Evolutionary conservation across 2,888 invertebrate species (phyloP), one percentile per base, ranked within the genome.

Genomic region (Furcula furcula): DNA sequence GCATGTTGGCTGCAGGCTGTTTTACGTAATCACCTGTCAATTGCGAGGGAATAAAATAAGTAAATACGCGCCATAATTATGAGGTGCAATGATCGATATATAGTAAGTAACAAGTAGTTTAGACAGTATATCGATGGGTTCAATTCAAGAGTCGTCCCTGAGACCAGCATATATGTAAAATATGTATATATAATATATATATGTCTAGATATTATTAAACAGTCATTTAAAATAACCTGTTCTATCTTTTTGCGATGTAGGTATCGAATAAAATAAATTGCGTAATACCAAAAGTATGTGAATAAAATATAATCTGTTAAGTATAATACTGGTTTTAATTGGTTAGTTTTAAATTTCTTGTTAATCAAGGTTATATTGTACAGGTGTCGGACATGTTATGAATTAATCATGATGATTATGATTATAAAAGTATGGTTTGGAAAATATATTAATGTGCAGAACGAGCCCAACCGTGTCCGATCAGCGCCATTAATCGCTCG

Each of bases 11-110:
- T 62, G 68, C 38, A 55, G 56, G 59, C 64, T 69, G 63, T 60
- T 77, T 75, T 76, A 53, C 71, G 74, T 79, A 76, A 75, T 77
- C 76, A 76, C 75, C 76, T 77, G 78, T 71, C 78, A 70, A 72
- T 70, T 70, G 61, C 65, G 52, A 39, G n/a, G n/a, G n/a, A n/a
- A n/a, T 46, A 39, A 59, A 54, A 55, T 53, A 61, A 40, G 46
- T 36, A 46, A 49, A 55, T 43, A 43, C 46, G 35, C 29, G 33
- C 30, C 19, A 30, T 60, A 41, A 46, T 45, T 40, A 50, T 44
- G n/a, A n/a, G n/a, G n/a, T n/a, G n/a, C n/a, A n/a, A n/a, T n/a
- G n/a, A n/a, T n/a, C n/a, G n/a, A n/a, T n/a, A n/a, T n/a, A n/a
- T n/a, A n/a, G n/a, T n/a, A n/a, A n/a, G n/a, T n/a, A n/a, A n/a